A percentile compares a stretch with the other conserved stretches of the same genome.
These are phyloP conservation scores for Talpa occidentalis DNA, from an alignment of 2,113 vertebrate species.

Conservation along the genomic window DNA sequence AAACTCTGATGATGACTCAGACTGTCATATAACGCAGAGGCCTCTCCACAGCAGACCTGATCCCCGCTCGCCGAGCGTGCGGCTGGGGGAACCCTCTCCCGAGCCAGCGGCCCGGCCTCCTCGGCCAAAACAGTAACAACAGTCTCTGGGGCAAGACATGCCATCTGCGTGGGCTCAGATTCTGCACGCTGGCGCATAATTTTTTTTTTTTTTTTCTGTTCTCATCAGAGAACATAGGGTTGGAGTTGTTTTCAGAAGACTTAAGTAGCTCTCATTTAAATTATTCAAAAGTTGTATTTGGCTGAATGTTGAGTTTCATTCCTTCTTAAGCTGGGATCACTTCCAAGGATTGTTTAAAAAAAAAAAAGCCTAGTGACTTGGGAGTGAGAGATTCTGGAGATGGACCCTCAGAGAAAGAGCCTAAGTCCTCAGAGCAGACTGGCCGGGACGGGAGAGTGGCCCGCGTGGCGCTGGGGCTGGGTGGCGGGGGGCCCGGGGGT, in stretches of 20 bases:
- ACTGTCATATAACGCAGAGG: background rate
- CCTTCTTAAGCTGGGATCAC: constrained; percentile 43
- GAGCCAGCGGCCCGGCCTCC: background rate
- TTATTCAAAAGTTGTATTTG: constrained; percentile 67
- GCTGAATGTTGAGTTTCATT: constrained; percentile 50
- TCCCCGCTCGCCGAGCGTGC: background rate
- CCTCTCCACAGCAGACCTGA: background rate
- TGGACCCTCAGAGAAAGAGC: background rate
- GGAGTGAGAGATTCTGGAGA: constrained; percentile 11
- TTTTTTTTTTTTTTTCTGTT: constrained; percentile 41
- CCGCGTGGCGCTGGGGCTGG: background rate
- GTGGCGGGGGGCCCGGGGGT: too few species aligned
- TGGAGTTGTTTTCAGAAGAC: constrained; percentile 60
- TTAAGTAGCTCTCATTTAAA: constrained; percentile 68
- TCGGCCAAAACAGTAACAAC: background rate
- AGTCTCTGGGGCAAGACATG: background rate
- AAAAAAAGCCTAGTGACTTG: constrained; percentile 42
- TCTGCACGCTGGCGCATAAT: constrained; percentile 6
- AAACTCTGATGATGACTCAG: constrained; percentile 34
- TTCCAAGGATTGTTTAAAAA: constrained; percentile 63
- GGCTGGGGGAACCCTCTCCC: background rate
- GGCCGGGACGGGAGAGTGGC: background rate
- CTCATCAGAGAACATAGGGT: constrained; percentile 59
- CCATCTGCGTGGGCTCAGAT: background rate
- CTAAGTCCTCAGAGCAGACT: background rate